These are phyloP conservation scores for Gallinago media DNA, from an alignment of 2,113 vertebrate genomes.

Conservation along the genomic window DNA sequence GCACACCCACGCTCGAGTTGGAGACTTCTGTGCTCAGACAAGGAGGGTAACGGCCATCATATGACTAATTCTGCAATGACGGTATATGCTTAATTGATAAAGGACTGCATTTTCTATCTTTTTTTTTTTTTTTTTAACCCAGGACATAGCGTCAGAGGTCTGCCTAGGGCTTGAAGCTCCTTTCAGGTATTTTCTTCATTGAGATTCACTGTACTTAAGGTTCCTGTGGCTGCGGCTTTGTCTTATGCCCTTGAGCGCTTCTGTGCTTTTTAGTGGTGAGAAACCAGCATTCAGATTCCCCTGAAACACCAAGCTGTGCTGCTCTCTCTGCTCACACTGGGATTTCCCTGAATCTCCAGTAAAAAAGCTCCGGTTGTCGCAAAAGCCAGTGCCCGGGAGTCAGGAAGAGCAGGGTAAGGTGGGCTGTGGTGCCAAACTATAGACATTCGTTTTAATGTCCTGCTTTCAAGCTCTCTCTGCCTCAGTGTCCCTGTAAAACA, in stretches of 20 bases:
- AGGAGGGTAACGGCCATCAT: background rate
- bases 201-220: background rate
- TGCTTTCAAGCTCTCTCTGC: background rate
- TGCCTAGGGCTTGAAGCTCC: background rate
- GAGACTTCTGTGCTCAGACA: background rate
- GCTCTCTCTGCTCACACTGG: background rate
- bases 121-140: background rate
- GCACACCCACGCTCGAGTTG: rapidly evolving
- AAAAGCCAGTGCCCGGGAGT: background rate
- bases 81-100: background rate
- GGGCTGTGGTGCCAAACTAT: rapidly evolving
- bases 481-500: background rate
- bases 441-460: background rate
- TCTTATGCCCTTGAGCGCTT: background rate
- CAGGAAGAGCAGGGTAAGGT: background rate
- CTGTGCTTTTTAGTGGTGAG: background rate
- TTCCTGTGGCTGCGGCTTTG: background rate
- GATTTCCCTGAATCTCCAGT: background rate
- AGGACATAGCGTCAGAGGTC: background rate
- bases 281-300: background rate
- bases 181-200: constrained; percentile 2
- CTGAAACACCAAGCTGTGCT: background rate
- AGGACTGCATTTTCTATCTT: background rate
- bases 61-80: background rate
- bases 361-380: background rate